These are phyloP conservation scores for Thamnophis sirtalis DNA, from an alignment of 2,113 vertebrate species.

Conservation along the genomic window DNA sequence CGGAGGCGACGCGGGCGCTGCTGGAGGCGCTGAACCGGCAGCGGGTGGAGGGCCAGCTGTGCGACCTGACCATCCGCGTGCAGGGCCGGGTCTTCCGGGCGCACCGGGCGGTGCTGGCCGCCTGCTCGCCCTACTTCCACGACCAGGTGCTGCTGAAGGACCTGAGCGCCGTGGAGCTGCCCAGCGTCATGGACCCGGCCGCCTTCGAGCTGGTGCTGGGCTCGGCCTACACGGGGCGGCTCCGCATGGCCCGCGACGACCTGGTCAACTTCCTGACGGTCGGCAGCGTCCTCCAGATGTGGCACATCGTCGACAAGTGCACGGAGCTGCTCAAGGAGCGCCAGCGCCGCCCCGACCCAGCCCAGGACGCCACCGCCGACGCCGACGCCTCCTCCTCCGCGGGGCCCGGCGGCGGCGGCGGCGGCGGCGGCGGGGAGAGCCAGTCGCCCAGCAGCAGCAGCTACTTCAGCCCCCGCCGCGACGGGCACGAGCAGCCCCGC, in stretches of 20 bases:
- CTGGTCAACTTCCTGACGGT: constrained; percentile 92
- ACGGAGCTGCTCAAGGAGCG: constrained; percentile 80
- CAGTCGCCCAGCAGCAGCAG: constrained; percentile 90
- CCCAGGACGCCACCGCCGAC: not conserved
- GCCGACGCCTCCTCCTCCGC: not conserved
- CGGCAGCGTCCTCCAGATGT: constrained; percentile 94
- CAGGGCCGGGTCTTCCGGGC: constrained; percentile 68
- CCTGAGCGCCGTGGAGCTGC: constrained; percentile 84
- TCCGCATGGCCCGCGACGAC: constrained; percentile 83
- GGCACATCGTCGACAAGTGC: constrained; percentile 96
- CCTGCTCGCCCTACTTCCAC: constrained; percentile 71
- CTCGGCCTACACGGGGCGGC: constrained; percentile 86
- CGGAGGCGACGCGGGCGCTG: constrained; percentile 76
- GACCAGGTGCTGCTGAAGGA: constrained; percentile 91
- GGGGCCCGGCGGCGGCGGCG: too few relatives aligned
- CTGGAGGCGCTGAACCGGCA: constrained; percentile 70
- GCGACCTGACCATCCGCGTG: constrained; percentile 69
- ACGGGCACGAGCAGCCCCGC: not conserved
- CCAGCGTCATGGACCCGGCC: constrained; percentile 84
- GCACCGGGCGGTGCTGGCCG: constrained; percentile 69
- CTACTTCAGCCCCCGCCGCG: constrained; percentile 84
- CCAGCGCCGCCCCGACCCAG: constrained; percentile 12
- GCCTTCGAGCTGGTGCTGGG: constrained; percentile 88
- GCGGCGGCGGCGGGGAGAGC: constrained; percentile 72
- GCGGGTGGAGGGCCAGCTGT: constrained; percentile 79